These are phyloP conservation scores for Sylvia borin DNA, from an alignment of 2,797 vertebrate genomes.

Conservation along the genomic window DNA sequence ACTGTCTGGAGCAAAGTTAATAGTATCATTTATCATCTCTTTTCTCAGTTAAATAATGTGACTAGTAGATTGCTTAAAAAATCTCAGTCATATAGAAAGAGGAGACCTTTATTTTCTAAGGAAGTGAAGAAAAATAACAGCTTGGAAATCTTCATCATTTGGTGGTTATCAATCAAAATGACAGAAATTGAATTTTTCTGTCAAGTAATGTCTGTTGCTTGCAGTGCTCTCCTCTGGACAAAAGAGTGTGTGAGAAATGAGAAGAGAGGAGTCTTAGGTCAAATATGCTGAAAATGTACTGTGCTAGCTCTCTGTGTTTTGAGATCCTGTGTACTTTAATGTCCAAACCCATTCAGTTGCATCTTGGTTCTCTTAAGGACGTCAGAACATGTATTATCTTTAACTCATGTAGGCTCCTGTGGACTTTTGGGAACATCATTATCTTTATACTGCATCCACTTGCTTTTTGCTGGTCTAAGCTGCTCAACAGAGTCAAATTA, in stretches of 20 bases:
- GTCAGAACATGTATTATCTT: neutral
- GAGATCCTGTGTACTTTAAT: neutral
- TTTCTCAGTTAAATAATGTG: neutral
- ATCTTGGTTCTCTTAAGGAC: neutral
- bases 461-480: neutral
- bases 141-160: neutral
- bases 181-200: neutral
- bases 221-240: neutral
- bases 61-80: constrained; percentile 6
- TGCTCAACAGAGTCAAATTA: neutral
- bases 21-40: neutral
- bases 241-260: neutral
- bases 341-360: neutral
- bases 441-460: neutral
- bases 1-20: neutral
- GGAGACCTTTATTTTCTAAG: constrained; percentile 2
- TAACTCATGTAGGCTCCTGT: rapidly evolving
- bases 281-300: neutral
- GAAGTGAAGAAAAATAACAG: neutral
- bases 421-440: neutral
- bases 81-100: neutral
- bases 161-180: constrained; percentile 1
- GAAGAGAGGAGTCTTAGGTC: neutral
- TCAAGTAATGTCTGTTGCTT: neutral
- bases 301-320: neutral